Base-by-base conservation (phyloP, 2,113 vertebrate genomes). In the Syngnathus scovelli region DNA sequence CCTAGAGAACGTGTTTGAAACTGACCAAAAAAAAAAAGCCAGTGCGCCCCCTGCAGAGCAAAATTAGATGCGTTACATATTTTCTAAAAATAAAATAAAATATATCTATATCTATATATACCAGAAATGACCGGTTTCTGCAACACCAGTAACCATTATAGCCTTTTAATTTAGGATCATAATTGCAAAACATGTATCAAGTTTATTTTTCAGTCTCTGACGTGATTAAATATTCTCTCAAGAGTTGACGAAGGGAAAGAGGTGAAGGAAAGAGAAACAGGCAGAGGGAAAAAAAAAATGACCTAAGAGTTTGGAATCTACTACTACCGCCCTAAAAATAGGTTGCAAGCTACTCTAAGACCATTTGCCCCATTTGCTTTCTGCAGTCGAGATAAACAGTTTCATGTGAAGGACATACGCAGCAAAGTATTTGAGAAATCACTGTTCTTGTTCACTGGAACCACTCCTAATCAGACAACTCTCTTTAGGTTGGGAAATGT, bases 311-410 rank as follows among this genome's bases (percentile, higher is more conserved):
- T 73, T 86, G 85, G 86, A 85, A 86, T 89, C 85, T 88, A 83
- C 88, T 87, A 88, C 87, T 75, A 87, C 68, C 83, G 78, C 79
- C 83, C 88, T 89, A 85, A 85, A 86, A 89, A 86, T 84, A 85
- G 84, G 61, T 61, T 72, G 74, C 78, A 81, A 74, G 75, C 79
- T 79, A 80, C 76, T 70, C 88, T 71, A 19, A 60, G 80, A 84
- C 82, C 67, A 74, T 77, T 78, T 75, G 65, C 16, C 66, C 83
- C 63, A 56, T 61, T 61, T 43, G 39, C 39, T 16, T 6, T 23
- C 39, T 55, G 75, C 55, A 38, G 72, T 78, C 67, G 69, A 75
- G 86, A 85, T 85, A 83, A 87, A 87, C 75, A 78, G 74, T 79
- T 82, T 80, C 82, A 88, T 88, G 85, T 73, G 62, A 83, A 87